Base-by-base conservation (phyloP, 1,140 invertebrate genomes). In the Scaptomyza pallida region DNA sequence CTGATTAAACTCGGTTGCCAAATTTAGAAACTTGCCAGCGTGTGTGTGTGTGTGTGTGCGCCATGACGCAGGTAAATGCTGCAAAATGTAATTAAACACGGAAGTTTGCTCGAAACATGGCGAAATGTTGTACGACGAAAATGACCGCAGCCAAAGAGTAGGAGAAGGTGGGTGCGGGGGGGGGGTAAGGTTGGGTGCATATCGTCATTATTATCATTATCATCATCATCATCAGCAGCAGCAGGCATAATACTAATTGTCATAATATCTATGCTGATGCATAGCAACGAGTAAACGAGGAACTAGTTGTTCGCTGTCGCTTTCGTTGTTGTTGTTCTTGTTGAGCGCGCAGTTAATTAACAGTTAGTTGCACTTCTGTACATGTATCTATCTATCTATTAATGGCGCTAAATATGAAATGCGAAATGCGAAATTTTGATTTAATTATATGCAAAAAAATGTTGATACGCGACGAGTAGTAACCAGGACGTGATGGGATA, bases 21-120 rank as follows among this genome's bases (percentile, higher is more conserved):
- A n/a, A 43, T 13, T 17, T 13, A 33, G 21, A 37, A 41, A 15
- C 15, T 15, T 41, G n/a, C n/a, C n/a, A n/a, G 2, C 10, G 3
- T 44, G 16, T 9, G 10, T 8, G 9, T 17, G 47, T 13, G 47
- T n/a, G 44, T 47, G n/a, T 16, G 13, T 13, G 12, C 19, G 19
- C 4, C 19, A 51, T 33, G 13, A 35, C 16, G 2, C 35, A 60
- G 60, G 48, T 30, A 70, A 70, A 35, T 60, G 56, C 37, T 44
- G 26, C 26, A 16, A 56, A 75, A 56, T 63, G 71, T 74, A 70
- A 77, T 77, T 77, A 74, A 68, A 72, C 57, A 57, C 55, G 75
- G 55, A 69, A 78, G 72, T 61, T 47, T n/a, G n/a, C n/a, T n/a
- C n/a, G n/a, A n/a, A n/a, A n/a, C n/a, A n/a, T 43, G 30, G 15